Evolutionary conservation across 2,888 invertebrate species (phyloP), one percentile per base, ranked within the genome.

Genomic region (Synergus japonicus): DNA sequence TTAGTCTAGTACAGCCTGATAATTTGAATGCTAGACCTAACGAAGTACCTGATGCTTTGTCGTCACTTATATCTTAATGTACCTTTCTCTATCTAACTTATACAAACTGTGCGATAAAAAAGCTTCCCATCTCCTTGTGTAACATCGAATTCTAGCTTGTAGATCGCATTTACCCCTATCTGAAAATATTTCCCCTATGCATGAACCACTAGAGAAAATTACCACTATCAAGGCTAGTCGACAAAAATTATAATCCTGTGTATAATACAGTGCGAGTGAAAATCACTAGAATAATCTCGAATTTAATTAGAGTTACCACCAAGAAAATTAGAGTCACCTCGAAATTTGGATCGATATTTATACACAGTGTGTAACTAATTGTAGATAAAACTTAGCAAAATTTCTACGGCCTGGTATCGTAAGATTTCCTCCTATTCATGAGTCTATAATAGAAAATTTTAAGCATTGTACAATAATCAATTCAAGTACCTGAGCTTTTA

Each of bases 21-120:
- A 63, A 5, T 85, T 84, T 85, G 76, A 82, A 79, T 84, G 82
- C 82, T 84, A 81, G 81, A 79, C 80, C 79, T 88, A 87, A 87
- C 85, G 86, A 88, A 86, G 54, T 76, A 83, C 77, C 79, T 66
- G 63, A 77, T 83, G 80, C 83, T 84, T 83, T 79, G 79, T 83
- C 69, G 77, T 82, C 78, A 82, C 82, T 85, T 83, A 80, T 84
- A 84, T 88, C 88, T 89, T 88, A 85, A 88, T 87, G 83, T 85
- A 83, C 83, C 79, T 81, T 46, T 73, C 67, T 49, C 63, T 69
- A 69, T n/a, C 67, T 49, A 73, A 77, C 64, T 79, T 76, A n/a
- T 49, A 67, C n/a, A n/a, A 63, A 37, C n/a, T 46, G 43, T 73
- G 63, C 43, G n/a, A 22, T 22, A 63, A 22, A 43, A 37, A 49